Base-by-base conservation (phyloP, 2,113 vertebrate genomes). In the Psophia crepitans region DNA sequence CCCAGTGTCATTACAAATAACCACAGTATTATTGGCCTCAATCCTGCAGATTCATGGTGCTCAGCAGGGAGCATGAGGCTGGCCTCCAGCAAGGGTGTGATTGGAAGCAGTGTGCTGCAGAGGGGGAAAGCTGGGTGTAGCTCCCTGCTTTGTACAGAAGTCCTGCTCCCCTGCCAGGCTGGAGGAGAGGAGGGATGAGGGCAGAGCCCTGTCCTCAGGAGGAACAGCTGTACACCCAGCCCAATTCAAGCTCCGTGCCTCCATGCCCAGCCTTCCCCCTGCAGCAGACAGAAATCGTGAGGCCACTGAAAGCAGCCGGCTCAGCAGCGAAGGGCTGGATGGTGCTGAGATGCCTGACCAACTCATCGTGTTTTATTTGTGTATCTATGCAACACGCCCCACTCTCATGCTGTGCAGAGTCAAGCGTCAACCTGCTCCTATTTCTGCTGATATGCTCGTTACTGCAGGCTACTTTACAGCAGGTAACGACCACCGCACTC, bases 31-130 rank as follows among this genome's bases (percentile, higher is more conserved):
- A 87, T 51, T 97, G 89, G 94, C 92, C 44, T 89, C 18, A 4
- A 33, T 95, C 81, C 91, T 94, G 74, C 87, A 92, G 89, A 97
- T 97, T 95, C 89, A 95, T 96, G 93, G 81, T 46, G 49, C 91
- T 94, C 89, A 92, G 92, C 9, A 0, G 89, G 91, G 84, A 96
- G 30, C 68, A 92, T 79, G 91, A 84, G 53, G 61, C 24, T 94
- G 66, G 89, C 92, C 94, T 95, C 57, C 66, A 91, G 93, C 94
- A 82, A 73, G 84, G 91, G 87, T 75, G 78, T 96, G 80, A 89
- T 46, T 96, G 66, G 91, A 96, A 95, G 91, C 91, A 95, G 78
- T 61, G 53, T 64, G 77, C 54, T 89, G 74, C 80, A 56, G 65
- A 91, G 41, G 54, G 51, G 35, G 39, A 90, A 68, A 75, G 84